These are phyloP conservation scores for Uropsilus gracilis DNA, from an alignment of 2,113 vertebrate genomes.

Conservation along the genomic window DNA sequence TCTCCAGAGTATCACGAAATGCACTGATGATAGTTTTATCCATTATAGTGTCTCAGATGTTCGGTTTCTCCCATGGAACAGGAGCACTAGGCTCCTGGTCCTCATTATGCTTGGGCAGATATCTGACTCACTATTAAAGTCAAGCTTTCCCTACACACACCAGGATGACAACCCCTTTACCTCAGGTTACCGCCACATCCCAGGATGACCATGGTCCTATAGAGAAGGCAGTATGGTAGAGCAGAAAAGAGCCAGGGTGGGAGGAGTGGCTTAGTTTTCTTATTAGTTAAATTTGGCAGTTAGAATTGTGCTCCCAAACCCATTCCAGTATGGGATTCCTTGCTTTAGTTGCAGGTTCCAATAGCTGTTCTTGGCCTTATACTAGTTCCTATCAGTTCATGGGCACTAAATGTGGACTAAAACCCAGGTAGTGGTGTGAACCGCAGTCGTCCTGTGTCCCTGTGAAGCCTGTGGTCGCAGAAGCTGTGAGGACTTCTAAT, in stretches of 20 bases:
- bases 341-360: background rate
- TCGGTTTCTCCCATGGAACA: background rate
- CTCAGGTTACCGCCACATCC: background rate
- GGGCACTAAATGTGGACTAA: background rate
- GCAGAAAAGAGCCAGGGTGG: background rate
- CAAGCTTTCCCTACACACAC: background rate
- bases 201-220: background rate
- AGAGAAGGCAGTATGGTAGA: background rate
- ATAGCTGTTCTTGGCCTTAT: background rate
- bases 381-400: background rate
- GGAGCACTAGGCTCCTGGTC: background rate
- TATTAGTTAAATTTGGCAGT: background rate
- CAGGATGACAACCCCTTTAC: background rate
- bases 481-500: background rate
- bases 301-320: background rate
- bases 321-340: background rate
- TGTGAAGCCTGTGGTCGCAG: background rate
- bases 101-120: background rate
- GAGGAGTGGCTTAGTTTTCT: background rate
- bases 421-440: background rate
- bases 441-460: background rate
- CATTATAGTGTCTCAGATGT: constrained; percentile 8
- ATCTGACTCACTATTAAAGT: background rate
- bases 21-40: background rate
- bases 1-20: constrained; percentile 7